Base-by-base conservation (phyloP, 2,113 vertebrate genomes). In the Meleagris gallopavo region DNA sequence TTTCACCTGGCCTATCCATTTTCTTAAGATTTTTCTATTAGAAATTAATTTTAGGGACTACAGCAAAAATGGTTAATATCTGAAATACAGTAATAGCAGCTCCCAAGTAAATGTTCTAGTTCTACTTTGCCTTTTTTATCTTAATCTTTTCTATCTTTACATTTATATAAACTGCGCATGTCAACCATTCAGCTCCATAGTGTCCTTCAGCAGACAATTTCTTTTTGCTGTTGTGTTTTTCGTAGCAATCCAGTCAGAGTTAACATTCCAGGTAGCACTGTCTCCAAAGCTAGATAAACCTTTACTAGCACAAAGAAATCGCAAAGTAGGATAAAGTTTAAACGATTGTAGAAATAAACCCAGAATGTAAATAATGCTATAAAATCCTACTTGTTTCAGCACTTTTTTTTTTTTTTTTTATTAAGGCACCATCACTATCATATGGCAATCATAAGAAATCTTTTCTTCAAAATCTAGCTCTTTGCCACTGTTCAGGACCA, bases 291-390 rank as follows among this genome's bases (percentile, higher is more conserved):
- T 86, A 87, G 93, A 87, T 84, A 96, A 88, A 67, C 79, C 84
- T 93, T 89, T 71, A 94, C 89, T 60, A 82, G 80, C 80, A 93
- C 76, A 89, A 88, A 91, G 84, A 94, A 91, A 90, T 41, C 83
- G 82, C 91, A 82, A 94, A 89, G 83, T 60, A 90, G 58, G 57
- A 93, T 93, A 92, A 95, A 92, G 80, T 88, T 90, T 75, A 96
- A 96, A 93, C 88, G 94, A 95, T 88, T 94, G 93, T 92, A 93
- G 83, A 94, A 97, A 96, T 95, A 95, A 96, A 94, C 84, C 45
- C 62, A 72, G 88, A 94, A 88, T 93, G 94, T 93, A 96, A 94
- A 92, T 82, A 74, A 95, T 83, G 80, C 88, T 93, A 95, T 91
- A 95, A 96, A 95, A 55, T 52, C 77, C 58, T 90, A 84, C 88